These are phyloP conservation scores for Calephelis perditalis DNA, from an alignment of 2,888 invertebrate species.

Conservation along the genomic window DNA sequence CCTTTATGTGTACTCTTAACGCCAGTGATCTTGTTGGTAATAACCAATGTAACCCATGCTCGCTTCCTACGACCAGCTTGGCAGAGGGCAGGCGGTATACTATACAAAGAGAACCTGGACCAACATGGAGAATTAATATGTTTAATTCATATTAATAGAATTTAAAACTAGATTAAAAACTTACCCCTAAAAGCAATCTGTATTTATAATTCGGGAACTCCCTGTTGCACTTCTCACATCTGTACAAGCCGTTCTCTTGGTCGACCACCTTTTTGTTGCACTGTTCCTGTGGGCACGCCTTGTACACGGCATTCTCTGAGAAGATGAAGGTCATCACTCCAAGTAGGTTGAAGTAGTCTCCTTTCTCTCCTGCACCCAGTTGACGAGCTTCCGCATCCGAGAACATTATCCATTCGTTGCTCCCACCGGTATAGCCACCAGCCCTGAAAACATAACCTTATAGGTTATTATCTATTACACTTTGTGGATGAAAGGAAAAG, in stretches of 20 bases:
- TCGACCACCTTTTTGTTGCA: slow-evolving; percentile 98
- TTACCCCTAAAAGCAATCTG: slow-evolving; percentile 88
- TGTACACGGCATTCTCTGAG: slow-evolving; percentile 91
- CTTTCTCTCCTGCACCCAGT: slow-evolving; percentile 85
- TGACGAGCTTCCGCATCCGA: slow-evolving; percentile 84
- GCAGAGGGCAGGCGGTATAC: too few relatives aligned
- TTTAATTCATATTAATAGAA: too few relatives aligned
- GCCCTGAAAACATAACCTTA: too few relatives aligned
- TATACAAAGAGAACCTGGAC: too few relatives aligned
- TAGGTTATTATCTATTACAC: too few relatives aligned
- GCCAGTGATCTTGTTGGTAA: too few relatives aligned
- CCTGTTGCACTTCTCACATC: slow-evolving; percentile 96
- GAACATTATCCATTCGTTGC: slow-evolving; percentile 86
- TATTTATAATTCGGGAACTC: slow-evolving; percentile 92
- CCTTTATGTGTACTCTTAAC: too few relatives aligned
- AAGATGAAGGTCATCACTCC: slow-evolving; percentile 88
- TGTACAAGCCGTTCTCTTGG: slow-evolving; percentile 89
- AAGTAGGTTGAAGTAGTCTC: slow-evolving; percentile 89
- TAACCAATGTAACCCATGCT: too few relatives aligned
- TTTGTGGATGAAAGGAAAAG: too few relatives aligned
- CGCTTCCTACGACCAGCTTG: too few relatives aligned
- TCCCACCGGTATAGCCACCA: slow-evolving; percentile 63
- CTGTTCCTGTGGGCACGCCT: slow-evolving; percentile 91
- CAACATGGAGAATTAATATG: too few relatives aligned
- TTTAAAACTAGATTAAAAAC: slow-evolving; percentile 42